These are phyloP conservation scores for Potamarius usumacintae DNA, from an alignment of 2,113 vertebrate genomes.

Conservation along the genomic window DNA sequence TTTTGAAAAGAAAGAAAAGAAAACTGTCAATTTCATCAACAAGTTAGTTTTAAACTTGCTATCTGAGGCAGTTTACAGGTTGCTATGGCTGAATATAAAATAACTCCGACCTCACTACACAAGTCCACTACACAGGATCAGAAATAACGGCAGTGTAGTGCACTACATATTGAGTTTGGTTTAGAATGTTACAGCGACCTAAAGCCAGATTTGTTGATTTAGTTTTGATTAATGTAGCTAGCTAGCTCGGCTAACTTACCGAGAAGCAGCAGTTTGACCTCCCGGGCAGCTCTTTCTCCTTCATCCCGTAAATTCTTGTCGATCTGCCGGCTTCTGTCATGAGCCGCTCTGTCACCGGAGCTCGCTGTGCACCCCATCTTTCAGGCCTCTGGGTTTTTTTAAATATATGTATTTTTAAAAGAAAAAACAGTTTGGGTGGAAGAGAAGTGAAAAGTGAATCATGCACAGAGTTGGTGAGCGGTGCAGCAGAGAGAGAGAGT, in stretches of 20 bases:
- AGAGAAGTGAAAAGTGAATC: conserved; percentile 51
- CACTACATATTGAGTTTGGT: background rate
- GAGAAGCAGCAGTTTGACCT: conserved; percentile 94
- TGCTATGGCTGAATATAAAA: background rate
- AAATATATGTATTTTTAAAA: background rate
- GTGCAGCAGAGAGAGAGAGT: background rate
- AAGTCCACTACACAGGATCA: background rate
- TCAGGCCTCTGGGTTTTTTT: conserved; percentile 28
- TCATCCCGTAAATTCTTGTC: conserved; percentile 95
- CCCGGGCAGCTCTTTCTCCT: conserved; percentile 92
- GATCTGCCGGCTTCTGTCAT: conserved; percentile 97
- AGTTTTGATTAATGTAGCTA: background rate
- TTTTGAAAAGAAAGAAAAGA: background rate
- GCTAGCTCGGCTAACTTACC: conserved; percentile 73
- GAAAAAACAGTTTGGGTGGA: background rate
- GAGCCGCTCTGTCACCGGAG: conserved; percentile 94
- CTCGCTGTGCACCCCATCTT: conserved; percentile 95
- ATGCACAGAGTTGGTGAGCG: conserved; percentile 11
- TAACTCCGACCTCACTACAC: background rate
- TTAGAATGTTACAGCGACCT: background rate
- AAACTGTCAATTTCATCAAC: background rate
- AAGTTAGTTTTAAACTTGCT: no score
- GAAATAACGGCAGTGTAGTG: background rate
- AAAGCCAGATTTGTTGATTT: background rate
- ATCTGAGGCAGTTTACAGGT: background rate